A percentile compares a stretch with the other conserved stretches of the same genome.
phyloP scores from a whole-genome alignment of 2,888 invertebrate genomes.

The Phortica magna region DNA sequence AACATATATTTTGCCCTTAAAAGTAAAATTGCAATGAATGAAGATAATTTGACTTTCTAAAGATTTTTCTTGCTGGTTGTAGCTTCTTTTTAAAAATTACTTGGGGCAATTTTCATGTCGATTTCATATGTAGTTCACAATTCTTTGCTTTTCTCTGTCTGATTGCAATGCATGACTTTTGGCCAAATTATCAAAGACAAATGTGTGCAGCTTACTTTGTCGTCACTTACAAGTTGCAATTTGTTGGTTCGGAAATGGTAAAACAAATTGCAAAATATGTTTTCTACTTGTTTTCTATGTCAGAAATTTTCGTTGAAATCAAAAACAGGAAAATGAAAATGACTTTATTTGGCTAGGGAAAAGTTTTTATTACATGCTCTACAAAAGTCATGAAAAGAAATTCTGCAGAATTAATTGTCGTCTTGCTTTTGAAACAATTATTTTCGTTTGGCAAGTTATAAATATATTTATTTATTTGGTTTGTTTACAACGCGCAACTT shows the following conservation, averaged over 20 bases:
- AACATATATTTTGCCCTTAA: background rate
- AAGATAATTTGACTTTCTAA: constrained; percentile 44
- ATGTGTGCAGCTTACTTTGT: constrained; percentile 28
- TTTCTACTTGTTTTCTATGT: constrained; percentile 1
- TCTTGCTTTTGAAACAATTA: background rate
- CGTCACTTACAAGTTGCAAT: constrained; percentile 39
- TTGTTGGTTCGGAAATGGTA: constrained; percentile 53
- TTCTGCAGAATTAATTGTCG: background rate
- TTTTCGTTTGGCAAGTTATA: constrained; percentile 6
- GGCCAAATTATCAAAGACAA: constrained; percentile 61
- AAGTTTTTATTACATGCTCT: constrained; percentile 20
- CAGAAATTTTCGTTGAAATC: background rate
- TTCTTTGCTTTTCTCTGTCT: constrained; percentile 56
- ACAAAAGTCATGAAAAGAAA: constrained; percentile 25
- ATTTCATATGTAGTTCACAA: constrained; percentile 43
- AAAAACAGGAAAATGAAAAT: background rate
- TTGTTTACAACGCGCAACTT: constrained; percentile 5
- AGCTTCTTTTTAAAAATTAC: background rate
- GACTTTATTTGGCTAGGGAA: constrained; percentile 59
- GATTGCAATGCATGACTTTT: constrained; percentile 60
- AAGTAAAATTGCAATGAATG: background rate
- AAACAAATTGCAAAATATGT: constrained; percentile 54
- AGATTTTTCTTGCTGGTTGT: constrained; percentile 16
- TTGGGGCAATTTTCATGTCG: constrained; percentile 43
- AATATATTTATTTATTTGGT: constrained; percentile 22